Conservation (phyloP, 1,140 invertebrate species). For the Phymastichus coffea region DNA sequence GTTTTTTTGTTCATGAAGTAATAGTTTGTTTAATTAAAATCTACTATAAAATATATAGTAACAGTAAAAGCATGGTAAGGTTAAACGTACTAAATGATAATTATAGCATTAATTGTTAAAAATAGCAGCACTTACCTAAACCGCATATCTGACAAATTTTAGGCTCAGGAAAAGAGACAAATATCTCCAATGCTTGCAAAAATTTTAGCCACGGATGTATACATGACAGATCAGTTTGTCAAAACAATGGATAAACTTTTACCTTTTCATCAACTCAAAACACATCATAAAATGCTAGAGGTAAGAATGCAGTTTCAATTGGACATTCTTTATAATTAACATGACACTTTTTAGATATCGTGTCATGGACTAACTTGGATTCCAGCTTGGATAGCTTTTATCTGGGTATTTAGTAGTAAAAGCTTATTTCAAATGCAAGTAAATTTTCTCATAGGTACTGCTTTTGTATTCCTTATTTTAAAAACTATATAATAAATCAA, state of each 20-base stretch:
- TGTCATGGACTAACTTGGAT: slow-evolving; percentile 91
- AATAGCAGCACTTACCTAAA: too few relatives aligned
- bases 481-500: slow-evolving; percentile 24
- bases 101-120: background rate
- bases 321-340: background rate
- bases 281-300: slow-evolving; percentile 69
- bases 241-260: slow-evolving; percentile 59
- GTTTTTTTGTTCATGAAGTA: too few relatives aligned
- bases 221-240: slow-evolving; percentile 66
- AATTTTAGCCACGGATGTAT: slow-evolving; percentile 62
- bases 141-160: background rate
- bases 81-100: background rate
- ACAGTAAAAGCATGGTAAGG: too few relatives aligned
- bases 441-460: slow-evolving; percentile 84
- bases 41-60: too few relatives aligned
- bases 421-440: slow-evolving; percentile 76
- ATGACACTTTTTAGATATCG: slow-evolving; percentile 64
- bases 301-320: slow-evolving; percentile 47
- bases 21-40: too few relatives aligned
- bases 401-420: slow-evolving; percentile 69
- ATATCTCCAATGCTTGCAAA: slow-evolving; percentile 58
- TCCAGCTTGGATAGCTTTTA: slow-evolving; percentile 67
- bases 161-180: slow-evolving; percentile 53
- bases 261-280: slow-evolving; percentile 61
- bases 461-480: too few relatives aligned